phyloP scores from a whole-genome alignment of 2,888 invertebrate species.

The Apomyelois bistriatella region DNA sequence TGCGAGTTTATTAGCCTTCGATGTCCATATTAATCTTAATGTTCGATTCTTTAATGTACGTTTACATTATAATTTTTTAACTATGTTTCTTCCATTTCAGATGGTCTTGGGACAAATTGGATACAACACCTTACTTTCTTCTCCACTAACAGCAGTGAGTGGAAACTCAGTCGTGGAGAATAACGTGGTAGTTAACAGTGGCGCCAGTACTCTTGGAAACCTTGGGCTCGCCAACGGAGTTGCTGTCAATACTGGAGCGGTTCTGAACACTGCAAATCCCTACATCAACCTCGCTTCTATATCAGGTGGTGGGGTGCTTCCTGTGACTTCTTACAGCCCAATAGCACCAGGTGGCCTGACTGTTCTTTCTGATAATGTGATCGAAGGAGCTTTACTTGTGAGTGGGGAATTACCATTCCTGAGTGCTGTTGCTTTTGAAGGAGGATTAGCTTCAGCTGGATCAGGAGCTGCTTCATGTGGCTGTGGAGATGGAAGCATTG shows the following conservation, averaged over 20 bases:
- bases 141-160: background rate
- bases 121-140: background rate
- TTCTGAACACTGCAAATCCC: background rate
- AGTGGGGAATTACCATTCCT: conserved; percentile 9
- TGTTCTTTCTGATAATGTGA: conserved; percentile 3
- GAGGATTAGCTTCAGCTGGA: background rate
- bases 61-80: background rate
- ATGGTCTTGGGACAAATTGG: background rate
- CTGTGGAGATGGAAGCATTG: conserved; percentile 4
- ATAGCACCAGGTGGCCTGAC: conserved; percentile 1
- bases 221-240: background rate
- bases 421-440: conserved; percentile 10
- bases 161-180: conserved; percentile 1
- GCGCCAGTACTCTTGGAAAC: background rate
- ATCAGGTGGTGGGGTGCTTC: conserved; percentile 3
- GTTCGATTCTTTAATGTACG: no score
- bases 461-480: background rate
- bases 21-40: no score
- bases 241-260: background rate
- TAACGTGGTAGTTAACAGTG: background rate
- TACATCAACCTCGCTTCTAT: background rate
- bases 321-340: conserved; percentile 5
- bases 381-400: background rate
- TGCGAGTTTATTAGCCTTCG: no score
- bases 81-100: background rate